phyloP scores from a whole-genome alignment of 2,113 vertebrate species.

The Eretmodus cyanostictus region DNA sequence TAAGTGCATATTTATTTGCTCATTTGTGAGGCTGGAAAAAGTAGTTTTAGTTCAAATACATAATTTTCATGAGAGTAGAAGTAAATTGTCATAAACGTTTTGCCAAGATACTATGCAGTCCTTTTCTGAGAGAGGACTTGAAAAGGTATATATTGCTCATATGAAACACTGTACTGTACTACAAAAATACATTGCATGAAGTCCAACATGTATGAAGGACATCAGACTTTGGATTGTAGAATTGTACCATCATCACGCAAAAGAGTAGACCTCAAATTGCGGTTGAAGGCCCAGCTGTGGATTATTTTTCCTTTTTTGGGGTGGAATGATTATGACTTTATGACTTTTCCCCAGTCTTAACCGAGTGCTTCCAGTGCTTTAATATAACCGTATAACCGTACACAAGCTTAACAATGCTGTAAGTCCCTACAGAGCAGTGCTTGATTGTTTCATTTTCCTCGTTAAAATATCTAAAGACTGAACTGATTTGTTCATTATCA shows the following conservation, averaged over 20 bases:
- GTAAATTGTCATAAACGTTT: not conserved
- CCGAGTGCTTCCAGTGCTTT: not conserved
- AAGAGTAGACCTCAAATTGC: not conserved
- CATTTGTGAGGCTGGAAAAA: not conserved
- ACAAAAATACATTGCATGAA: not conserved
- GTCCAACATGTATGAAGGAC: not conserved
- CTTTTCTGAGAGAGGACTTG: not conserved
- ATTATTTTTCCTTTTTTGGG: not conserved
- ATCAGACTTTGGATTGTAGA: not conserved
- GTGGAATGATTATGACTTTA: not conserved
- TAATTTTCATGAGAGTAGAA: not conserved
- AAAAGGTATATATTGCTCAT: not conserved
- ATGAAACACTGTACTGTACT: not conserved
- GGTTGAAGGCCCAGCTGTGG: not conserved
- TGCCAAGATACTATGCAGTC: rapidly evolving
- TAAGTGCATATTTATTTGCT: not conserved
- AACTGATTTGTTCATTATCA: not conserved
- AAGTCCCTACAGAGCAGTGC: not conserved
- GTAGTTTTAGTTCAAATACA: not conserved
- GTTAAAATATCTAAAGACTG: not conserved
- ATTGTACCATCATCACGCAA: not conserved
- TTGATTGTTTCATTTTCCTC: not conserved
- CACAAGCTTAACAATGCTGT: not conserved
- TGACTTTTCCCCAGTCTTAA: not conserved
- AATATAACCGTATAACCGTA: not conserved